These are phyloP conservation scores for Calephelis virginiensis DNA, from an alignment of 1,140 invertebrate genomes.

Conservation along the genomic window DNA sequence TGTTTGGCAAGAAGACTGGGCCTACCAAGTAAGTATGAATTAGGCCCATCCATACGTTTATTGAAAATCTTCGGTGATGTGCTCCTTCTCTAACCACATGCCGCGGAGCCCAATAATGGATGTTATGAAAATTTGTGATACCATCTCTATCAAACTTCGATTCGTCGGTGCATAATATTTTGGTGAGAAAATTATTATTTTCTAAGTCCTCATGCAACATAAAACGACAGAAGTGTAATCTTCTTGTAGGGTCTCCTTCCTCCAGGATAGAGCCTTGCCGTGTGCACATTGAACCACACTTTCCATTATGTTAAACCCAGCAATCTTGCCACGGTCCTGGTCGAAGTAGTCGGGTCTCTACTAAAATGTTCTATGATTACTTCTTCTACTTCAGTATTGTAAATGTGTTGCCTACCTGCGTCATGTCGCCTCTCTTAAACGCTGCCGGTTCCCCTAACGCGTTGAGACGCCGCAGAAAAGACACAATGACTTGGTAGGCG, in stretches of 20 bases:
- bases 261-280: conserved; percentile 13
- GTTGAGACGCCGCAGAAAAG: neutral
- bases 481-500: conserved; percentile 3
- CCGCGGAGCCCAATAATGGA: conserved; percentile 23
- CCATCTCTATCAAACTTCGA: too few relatives aligned
- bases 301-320: conserved; percentile 20
- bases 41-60: conserved; percentile 55
- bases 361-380: conserved; percentile 8
- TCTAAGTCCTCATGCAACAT: too few relatives aligned
- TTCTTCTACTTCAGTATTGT: conserved; percentile 13
- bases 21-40: too few relatives aligned
- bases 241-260: too few relatives aligned
- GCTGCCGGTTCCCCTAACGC: conserved; percentile 4
- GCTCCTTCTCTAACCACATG: conserved; percentile 35
- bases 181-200: too few relatives aligned
- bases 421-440: neutral
- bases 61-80: conserved; percentile 46
- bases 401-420: conserved; percentile 10
- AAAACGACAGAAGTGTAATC: too few relatives aligned
- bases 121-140: conserved; percentile 4
- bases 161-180: too few relatives aligned
- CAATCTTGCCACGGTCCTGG: conserved; percentile 2
- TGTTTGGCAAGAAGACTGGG: too few relatives aligned
- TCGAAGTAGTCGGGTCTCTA: conserved; percentile 19
- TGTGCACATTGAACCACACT: conserved; percentile 20